Percentiles rank a stretch among this genome's conserved stretches.
These are phyloP conservation scores for Polydrusus pterygomalis DNA, from an alignment of 2,888 invertebrate genomes.

Conservation along the genomic window DNA sequence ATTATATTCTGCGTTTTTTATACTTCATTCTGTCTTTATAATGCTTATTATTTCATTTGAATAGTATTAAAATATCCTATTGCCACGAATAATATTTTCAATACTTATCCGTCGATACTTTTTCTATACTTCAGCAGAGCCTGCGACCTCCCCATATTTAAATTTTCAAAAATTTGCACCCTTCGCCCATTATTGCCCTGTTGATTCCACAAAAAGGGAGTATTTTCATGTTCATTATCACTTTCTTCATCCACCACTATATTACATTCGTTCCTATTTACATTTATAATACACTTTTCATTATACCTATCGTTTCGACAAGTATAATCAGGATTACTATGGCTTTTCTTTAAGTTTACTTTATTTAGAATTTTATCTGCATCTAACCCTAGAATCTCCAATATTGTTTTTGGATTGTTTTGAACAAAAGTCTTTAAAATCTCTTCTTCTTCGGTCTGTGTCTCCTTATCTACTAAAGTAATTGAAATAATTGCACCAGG, in stretches of 20 bases:
- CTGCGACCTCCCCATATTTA: conserved; percentile 55
- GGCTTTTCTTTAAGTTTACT: conserved; percentile 64
- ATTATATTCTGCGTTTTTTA: too few species aligned
- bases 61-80: background rate
- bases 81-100: background rate
- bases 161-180: conserved; percentile 60
- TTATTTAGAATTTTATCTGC: conserved; percentile 71
- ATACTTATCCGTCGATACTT: conserved; percentile 55
- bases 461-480: conserved; percentile 68
- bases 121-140: conserved; percentile 60
- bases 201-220: conserved; percentile 66
- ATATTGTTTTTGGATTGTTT: conserved; percentile 83
- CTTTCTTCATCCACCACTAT: conserved; percentile 60
- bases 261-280: conserved; percentile 50
- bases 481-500: conserved; percentile 59
- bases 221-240: conserved; percentile 57
- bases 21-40: background rate
- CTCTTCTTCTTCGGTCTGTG: conserved; percentile 79
- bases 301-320: conserved; percentile 48
- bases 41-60: too few species aligned
- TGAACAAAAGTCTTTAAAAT: conserved; percentile 79
- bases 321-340: conserved; percentile 64
- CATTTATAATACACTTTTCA: conserved; percentile 46
- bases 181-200: conserved; percentile 51
- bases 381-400: conserved; percentile 84